Percentiles rank a stretch among this genome's conserved stretches.
phyloP scores from a whole-genome alignment of 2,113 vertebrate genomes.

The Amblyopsis rosae region DNA sequence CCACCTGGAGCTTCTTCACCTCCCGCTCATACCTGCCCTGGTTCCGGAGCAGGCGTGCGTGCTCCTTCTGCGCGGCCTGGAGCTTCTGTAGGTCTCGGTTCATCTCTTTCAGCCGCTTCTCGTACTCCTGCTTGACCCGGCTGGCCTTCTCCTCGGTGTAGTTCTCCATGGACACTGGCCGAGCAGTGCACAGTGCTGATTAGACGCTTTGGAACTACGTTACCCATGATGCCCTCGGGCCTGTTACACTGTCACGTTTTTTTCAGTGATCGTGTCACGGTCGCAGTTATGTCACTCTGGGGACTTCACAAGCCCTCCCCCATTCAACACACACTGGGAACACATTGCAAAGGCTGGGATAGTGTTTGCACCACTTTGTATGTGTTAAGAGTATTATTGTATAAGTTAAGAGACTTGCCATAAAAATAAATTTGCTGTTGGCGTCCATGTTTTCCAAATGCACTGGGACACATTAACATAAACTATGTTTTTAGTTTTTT shows the following conservation, averaged over 20 bases:
- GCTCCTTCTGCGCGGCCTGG: conserved; percentile 93
- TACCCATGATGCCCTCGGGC: background rate
- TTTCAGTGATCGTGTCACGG: background rate
- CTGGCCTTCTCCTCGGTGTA: conserved; percentile 96
- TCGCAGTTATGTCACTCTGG: background rate
- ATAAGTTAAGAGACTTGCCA: no score
- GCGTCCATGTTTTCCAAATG: no score
- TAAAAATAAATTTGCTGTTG: no score
- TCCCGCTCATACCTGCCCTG: conserved; percentile 92
- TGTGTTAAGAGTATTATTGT: no score
- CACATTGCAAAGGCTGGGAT: no score
- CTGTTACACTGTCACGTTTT: background rate
- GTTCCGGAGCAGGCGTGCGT: conserved; percentile 92
- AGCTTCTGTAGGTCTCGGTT: conserved; percentile 94
- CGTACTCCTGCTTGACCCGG: conserved; percentile 91
- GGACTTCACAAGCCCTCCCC: no score
- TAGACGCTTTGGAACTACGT: background rate
- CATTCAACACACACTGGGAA: no score
- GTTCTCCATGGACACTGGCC: conserved; percentile 90
- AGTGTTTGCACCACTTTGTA: no score
- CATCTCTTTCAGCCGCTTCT: conserved; percentile 97
- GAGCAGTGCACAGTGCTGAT: background rate
- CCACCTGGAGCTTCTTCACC: conserved; percentile 90
- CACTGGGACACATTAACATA: no score
- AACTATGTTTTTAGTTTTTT: no score